Evolutionary conservation across 2,113 vertebrate genomes (phyloP).

Genomic region (Oreochromis spilurus): DNA sequence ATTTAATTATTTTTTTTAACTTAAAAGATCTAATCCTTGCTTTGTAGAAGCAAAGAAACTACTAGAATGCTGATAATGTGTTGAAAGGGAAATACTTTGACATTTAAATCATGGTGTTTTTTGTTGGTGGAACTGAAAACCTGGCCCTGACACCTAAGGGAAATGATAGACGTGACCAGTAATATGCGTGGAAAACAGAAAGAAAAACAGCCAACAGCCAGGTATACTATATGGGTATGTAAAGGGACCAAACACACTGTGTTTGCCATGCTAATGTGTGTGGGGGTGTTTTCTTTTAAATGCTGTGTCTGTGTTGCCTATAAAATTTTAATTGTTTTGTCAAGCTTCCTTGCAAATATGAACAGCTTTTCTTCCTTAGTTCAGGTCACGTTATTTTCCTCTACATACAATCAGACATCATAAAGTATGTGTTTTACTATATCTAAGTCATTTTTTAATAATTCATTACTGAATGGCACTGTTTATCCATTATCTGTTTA

Average conservation of each 20-base stretch:
- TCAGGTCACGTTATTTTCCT: neutral
- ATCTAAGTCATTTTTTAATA: neutral
- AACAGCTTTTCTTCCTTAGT: neutral
- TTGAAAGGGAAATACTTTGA: neutral
- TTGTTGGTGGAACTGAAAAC: slow-evolving; percentile 7
- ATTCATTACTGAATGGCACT: neutral
- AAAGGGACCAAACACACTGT: neutral
- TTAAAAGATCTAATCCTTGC: neutral
- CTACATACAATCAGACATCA: neutral
- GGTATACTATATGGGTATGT: neutral
- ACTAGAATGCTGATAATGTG: neutral
- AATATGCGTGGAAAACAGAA: slow-evolving; percentile 19
- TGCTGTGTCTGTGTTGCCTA: neutral
- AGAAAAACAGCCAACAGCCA: neutral
- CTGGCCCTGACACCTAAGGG: slow-evolving; percentile 2
- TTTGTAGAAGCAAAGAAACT: neutral
- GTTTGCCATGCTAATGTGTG: neutral
- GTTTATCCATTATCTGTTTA: neutral
- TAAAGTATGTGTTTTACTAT: neutral
- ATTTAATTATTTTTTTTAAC: neutral
- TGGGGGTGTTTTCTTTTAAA: neutral
- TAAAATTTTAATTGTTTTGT: neutral
- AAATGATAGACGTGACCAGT: slow-evolving; percentile 10
- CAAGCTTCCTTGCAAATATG: neutral
- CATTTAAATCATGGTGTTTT: slow-evolving; percentile 28